A percentile compares a stretch with the other conserved stretches of the same genome.
These are phyloP conservation scores for Ciconia boyciana DNA, from an alignment of 2,113 vertebrate species.

Conservation along the genomic window DNA sequence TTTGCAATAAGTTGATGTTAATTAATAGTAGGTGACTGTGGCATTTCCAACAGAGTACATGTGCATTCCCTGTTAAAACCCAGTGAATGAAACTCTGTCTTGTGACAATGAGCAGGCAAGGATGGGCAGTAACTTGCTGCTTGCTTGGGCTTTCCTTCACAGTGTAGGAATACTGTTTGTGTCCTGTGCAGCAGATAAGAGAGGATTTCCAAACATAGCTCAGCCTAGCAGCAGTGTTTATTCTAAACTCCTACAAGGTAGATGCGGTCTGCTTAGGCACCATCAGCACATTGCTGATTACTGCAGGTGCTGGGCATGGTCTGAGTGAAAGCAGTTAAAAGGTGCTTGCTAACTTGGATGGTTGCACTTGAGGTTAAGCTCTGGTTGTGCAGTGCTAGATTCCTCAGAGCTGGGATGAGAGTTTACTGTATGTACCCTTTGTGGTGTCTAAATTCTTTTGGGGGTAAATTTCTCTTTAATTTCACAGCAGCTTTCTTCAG, in stretches of 20 bases:
- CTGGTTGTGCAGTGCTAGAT: neutral
- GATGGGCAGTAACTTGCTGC: neutral
- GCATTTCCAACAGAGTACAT: neutral
- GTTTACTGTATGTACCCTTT: neutral
- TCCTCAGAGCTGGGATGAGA: neutral
- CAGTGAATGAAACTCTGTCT: neutral
- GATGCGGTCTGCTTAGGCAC: neutral
- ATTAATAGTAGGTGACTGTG: neutral
- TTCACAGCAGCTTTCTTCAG: neutral
- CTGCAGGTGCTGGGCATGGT: neutral
- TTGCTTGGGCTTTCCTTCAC: neutral
- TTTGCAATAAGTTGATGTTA: neutral
- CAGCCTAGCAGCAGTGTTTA: neutral
- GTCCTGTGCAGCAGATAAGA: neutral
- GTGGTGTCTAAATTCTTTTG: neutral
- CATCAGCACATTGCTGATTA: neutral
- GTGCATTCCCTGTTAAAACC: neutral
- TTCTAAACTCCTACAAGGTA: neutral
- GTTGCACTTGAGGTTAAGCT: neutral
- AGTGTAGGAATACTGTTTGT: neutral
- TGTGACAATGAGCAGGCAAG: neutral
- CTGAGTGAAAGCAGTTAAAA: neutral
- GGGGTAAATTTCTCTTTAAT: neutral
- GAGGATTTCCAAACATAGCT: neutral
- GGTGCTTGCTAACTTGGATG: neutral